Evolutionary conservation across 2,113 vertebrate species (phyloP).

Genomic region (Brachyhypopomus gauderio): DNA sequence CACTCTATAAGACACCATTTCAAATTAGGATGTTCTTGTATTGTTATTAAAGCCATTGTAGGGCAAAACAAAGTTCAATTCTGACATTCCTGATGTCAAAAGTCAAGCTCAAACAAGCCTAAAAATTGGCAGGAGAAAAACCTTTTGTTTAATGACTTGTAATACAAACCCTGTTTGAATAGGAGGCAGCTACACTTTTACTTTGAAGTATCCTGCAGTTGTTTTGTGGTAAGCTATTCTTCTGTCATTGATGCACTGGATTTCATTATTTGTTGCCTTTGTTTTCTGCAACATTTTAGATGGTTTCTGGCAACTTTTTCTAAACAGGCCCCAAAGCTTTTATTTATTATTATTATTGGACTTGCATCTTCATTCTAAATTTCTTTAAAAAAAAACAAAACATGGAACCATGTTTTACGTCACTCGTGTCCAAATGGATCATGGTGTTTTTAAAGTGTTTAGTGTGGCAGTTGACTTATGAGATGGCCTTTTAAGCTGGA

Average conservation of each 20-base stretch:
- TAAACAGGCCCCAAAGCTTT: neutral
- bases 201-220: conserved; percentile 1
- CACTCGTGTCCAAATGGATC: neutral
- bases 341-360: neutral
- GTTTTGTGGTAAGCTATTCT: neutral
- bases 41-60: neutral
- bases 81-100: too few species aligned
- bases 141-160: neutral
- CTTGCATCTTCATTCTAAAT: neutral
- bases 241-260: conserved; percentile 51
- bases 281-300: neutral
- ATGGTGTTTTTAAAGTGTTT: neutral
- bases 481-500: conserved; percentile 29
- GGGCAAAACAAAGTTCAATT: too few species aligned
- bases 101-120: neutral
- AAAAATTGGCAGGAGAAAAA: neutral
- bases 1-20: neutral
- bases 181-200: conserved; percentile 31
- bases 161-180: neutral
- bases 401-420: neutral
- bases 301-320: neutral
- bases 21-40: too few species aligned
- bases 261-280: conserved; percentile 34
- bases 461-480: neutral
- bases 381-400: too few species aligned